These are phyloP conservation scores for Scartelaos histophorus DNA, from an alignment of 2,113 vertebrate species.

Conservation along the genomic window DNA sequence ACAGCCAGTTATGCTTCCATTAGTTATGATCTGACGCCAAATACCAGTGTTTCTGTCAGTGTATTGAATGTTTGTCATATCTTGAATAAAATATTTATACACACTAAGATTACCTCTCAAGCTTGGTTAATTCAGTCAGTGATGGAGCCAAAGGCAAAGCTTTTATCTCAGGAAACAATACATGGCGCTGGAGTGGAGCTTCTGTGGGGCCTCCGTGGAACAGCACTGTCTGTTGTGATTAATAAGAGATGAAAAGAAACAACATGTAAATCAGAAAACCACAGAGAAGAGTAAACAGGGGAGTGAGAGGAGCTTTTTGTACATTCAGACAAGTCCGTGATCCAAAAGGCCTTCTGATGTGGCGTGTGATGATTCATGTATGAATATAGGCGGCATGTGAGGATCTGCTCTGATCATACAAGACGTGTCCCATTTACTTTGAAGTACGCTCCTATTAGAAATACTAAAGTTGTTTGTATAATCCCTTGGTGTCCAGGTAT, in stretches of 20 bases:
- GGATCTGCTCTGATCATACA: not conserved
- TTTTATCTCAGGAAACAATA: constrained; percentile 16
- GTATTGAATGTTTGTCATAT: constrained; percentile 47
- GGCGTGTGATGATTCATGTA: constrained; percentile 32
- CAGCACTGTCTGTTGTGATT: constrained; percentile 28
- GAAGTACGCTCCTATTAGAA: no score
- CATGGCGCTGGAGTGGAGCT: constrained; percentile 13
- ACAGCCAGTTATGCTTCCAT: not conserved
- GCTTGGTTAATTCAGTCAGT: not conserved
- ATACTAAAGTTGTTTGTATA: no score
- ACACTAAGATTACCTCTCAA: not conserved
- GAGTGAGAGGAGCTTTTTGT: constrained; percentile 21
- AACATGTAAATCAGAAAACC: constrained; percentile 20
- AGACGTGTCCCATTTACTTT: no score
- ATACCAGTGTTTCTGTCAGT: constrained; percentile 12
- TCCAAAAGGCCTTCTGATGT: constrained; percentile 14
- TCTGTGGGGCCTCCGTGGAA: constrained; percentile 32
- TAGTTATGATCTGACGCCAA: not conserved
- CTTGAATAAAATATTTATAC: constrained; percentile 70
- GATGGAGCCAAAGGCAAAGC: not conserved
- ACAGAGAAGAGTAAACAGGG: constrained; percentile 36
- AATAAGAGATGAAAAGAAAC: constrained; percentile 56
- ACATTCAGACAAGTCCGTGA: constrained; percentile 18
- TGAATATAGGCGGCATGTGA: constrained; percentile 13
- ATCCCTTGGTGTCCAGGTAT: no score